phyloP scores from a whole-genome alignment of 1,140 invertebrate genomes.

The Caenorhabditis remanei region DNA sequence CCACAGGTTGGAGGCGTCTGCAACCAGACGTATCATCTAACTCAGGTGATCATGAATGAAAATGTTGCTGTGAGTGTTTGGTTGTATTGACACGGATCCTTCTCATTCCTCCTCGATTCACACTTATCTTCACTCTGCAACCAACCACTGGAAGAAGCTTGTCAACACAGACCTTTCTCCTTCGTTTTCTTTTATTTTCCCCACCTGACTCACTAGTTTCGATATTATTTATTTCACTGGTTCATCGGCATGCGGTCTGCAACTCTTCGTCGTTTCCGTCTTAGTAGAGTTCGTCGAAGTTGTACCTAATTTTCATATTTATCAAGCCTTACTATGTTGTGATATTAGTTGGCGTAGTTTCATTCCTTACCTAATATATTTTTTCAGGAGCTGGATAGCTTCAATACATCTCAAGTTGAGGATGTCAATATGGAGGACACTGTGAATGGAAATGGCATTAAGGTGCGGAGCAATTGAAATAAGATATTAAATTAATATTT shows the following conservation, averaged over 20 bases:
- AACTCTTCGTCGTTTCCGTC: constrained; percentile 10
- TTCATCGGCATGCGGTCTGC: not conserved
- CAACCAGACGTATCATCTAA: constrained; percentile 44
- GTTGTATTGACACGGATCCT: constrained; percentile 40
- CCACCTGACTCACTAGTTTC: not conserved
- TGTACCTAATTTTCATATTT: constrained; percentile 33
- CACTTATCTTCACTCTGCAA: constrained; percentile 13
- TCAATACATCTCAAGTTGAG: constrained; percentile 35
- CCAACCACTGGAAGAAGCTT: constrained; percentile 25
- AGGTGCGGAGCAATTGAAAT: not conserved
- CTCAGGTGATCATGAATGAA: constrained; percentile 38
- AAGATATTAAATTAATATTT: not conserved
- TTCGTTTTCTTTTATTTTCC: not conserved
- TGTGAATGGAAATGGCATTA: constrained; percentile 15
- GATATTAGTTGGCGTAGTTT: not conserved
- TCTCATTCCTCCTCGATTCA: constrained; percentile 17
- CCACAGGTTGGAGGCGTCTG: constrained; percentile 37
- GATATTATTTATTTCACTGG: not conserved
- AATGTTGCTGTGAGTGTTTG: constrained; percentile 50
- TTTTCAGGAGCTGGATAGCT: constrained; percentile 52
- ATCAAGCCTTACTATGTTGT: constrained; percentile 3
- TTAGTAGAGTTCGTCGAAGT: not conserved
- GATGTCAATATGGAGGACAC: constrained; percentile 42
- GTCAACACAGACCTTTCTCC: not conserved
- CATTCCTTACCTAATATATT: not conserved